Conservation (phyloP, 2,113 vertebrate genomes). For the Bucco capensis region DNA sequence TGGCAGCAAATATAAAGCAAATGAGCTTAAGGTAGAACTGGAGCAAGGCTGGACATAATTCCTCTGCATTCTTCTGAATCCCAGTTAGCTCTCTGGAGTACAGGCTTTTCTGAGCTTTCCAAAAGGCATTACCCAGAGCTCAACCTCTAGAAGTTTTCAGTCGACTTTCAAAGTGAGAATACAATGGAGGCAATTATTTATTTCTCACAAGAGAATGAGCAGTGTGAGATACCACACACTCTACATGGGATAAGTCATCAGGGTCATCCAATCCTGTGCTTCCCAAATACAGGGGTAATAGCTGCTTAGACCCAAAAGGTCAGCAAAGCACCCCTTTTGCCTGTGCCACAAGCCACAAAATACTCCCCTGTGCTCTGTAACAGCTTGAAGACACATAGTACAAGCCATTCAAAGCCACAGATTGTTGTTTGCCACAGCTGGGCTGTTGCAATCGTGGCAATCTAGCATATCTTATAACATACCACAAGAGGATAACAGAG, state of each 20-base stretch:
- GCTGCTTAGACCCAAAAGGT: neutral
- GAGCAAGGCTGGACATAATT: neutral
- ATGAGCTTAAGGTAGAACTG: neutral
- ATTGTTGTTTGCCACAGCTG: neutral
- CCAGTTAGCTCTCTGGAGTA: neutral
- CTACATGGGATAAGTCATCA: neutral
- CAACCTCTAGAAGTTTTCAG: neutral
- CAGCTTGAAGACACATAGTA: neutral
- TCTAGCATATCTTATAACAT: neutral
- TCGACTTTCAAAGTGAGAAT: neutral
- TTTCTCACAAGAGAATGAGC: neutral
- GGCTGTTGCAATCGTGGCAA: neutral
- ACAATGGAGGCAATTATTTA: neutral
- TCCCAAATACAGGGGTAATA: neutral
- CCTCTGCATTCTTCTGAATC: neutral
- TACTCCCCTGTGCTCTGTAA: neutral
- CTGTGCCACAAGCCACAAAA: conserved; percentile 29
- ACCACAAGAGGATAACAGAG: neutral
- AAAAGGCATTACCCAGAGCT: neutral
- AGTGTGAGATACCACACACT: neutral
- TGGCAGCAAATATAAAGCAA: neutral
- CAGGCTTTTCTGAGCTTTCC: neutral
- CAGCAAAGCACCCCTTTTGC: neutral
- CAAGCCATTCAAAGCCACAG: neutral
- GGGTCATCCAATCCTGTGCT: neutral